Base-by-base conservation (phyloP, 2,113 vertebrate species). In the Gorsachius goisagi region DNA sequence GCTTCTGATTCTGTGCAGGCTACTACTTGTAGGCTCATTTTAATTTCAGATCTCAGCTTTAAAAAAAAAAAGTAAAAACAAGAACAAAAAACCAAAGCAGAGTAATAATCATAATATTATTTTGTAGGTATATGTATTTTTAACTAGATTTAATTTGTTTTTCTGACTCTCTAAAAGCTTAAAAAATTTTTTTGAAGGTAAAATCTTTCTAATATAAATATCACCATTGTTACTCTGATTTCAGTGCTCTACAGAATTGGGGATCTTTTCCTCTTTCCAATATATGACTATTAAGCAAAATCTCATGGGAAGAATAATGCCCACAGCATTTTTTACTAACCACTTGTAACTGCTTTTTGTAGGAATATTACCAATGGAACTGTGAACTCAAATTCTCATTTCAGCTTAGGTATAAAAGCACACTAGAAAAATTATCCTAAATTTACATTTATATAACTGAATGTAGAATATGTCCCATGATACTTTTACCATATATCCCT, bases 381-480 rank as follows among this genome's bases (percentile, higher is more conserved):
- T n/a, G 12, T 24, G 27, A 93, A 86, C 66, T 76, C 71, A 73
- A 85, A 94, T 91, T 82, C 82, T 97, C 81, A 58, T 87, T 91
- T 96, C 64, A 90, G n/a, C 80, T 92, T 91, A 94, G 47, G 69
- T 89, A 74, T 90, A 89, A 93, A 87, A 89, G 52, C 74, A 78
- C 47, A 59, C 32, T 91, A 67, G 78, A 72, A 93, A 93, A 94
- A 73, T 56, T 79, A 91, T 69, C 67, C 62, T 91, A 85, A 91
- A 89, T 96, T 93, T 94, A 88, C 89, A 95, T 91, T 87, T 96
- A 85, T 91, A 87, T 94, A 93, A 95, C 81, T 90, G 86, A 89
- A 96, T 89, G 44, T 91, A 90, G 95, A 94, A 79, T 92, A 90
- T 69, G 45, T 92, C 85, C 93, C 72, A 5, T 90, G 88, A 90